phyloP scores from a whole-genome alignment of 2,888 invertebrate genomes.

The Cetonia aurata region DNA sequence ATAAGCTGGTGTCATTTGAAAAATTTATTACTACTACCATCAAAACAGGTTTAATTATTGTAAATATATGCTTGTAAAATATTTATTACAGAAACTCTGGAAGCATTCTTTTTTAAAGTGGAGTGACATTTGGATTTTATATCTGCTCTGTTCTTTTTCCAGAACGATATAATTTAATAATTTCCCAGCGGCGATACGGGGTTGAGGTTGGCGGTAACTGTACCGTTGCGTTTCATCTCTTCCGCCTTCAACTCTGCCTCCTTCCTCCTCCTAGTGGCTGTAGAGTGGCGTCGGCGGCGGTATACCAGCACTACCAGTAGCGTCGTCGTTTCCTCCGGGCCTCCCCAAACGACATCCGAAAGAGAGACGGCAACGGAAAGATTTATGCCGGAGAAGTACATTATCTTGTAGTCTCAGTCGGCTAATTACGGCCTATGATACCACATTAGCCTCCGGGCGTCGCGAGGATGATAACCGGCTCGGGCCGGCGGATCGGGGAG shows the following conservation, averaged over 20 bases:
- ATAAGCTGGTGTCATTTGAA: too few relatives aligned
- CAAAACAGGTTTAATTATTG: too few relatives aligned
- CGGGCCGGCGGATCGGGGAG: constrained; percentile 56
- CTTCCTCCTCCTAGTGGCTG: constrained; percentile 33
- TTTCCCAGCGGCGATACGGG: constrained; percentile 60
- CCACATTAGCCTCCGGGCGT: constrained; percentile 68
- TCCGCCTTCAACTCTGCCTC: constrained; percentile 48
- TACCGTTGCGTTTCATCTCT: constrained; percentile 51
- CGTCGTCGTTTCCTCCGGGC: constrained; percentile 39
- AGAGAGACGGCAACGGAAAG: constrained; percentile 63
- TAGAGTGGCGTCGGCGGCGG: constrained; percentile 7
- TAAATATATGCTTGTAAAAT: too few relatives aligned
- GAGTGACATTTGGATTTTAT: not conserved
- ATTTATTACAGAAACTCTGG: too few relatives aligned
- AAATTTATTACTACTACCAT: too few relatives aligned
- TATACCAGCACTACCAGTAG: constrained; percentile 23
- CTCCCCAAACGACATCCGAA: constrained; percentile 53
- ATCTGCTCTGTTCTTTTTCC: constrained; percentile 49
- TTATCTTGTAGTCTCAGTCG: constrained; percentile 71
- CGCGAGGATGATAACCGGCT: constrained; percentile 62
- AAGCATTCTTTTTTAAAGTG: not conserved
- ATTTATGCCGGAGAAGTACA: constrained; percentile 70
- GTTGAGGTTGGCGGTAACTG: constrained; percentile 46
- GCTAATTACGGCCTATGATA: constrained; percentile 71
- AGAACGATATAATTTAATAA: constrained; percentile 64